Evolutionary conservation across 2,113 vertebrate genomes (phyloP), one percentile per base, ranked within the genome.

Genomic region (Dipodomys spectabilis): DNA sequence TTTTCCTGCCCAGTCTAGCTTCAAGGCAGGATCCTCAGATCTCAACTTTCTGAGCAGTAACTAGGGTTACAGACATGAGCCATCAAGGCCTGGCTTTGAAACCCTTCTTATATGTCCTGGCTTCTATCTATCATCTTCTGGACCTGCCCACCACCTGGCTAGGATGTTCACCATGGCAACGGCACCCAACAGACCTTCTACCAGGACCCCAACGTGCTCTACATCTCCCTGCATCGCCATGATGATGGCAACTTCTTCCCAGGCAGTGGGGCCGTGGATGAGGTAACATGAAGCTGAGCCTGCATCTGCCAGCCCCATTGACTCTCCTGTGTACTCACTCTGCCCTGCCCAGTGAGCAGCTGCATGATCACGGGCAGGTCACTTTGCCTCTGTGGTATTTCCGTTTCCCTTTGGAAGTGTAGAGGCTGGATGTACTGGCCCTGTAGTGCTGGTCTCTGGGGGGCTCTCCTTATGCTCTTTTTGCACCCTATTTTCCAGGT

Each of bases 81-180:
- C 53, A 57, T 4, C 15, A 18, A 13, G 15, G 53, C 53, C 53
- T 57, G 16, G 53, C 53, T 57, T 57, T 57, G 53, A 57, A 74
- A 45, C 44, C 65, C 77, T 92, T 44, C 69, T 9, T 44, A 0
- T 11, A 15, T 57, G 30, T 19, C 49, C n/a, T 39, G 3, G 32
- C 39, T 60, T 49, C 83, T 30, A 22, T 68, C 44, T 80, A 23
- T 32, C 15, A 67, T 86, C 57, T 65, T 82, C 32, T 22, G 19
- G 23, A 64, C 23, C 39, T 30, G 53, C 28, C 64, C 49, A 3
- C 49, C 32, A 49, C 2, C 57, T 78, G n/a, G 22, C 57, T 82
- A 99, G 99, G 99, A 99, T 6, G 98, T 99, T 92, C 99, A 99
- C 97, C 99, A 99, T 11, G 99, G 99, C 45, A 99, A 99, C 0